phyloP scores from a whole-genome alignment of 2,797 vertebrate genomes.

The Leptoclinus maculatus region DNA sequence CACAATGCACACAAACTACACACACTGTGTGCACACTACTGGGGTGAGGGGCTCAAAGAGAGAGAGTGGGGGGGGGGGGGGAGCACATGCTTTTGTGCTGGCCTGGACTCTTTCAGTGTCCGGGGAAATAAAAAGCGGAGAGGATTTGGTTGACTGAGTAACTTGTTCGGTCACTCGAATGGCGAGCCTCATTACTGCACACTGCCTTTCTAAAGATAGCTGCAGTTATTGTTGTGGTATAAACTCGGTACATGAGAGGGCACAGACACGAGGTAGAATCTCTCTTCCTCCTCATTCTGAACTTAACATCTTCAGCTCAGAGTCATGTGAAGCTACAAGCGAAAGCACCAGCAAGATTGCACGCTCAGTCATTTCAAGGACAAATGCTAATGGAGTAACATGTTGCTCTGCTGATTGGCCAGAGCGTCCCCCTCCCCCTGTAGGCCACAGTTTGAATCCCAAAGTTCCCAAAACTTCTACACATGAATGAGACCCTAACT shows the following conservation, averaged over 20 bases:
- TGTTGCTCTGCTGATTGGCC: slow-evolving; percentile 15
- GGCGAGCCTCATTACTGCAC: slow-evolving; percentile 57
- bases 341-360: slow-evolving; percentile 17
- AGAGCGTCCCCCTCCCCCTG: neutral
- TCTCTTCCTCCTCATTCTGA: neutral
- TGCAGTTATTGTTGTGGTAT: slow-evolving; percentile 43
- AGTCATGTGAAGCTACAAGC: slow-evolving; percentile 18
- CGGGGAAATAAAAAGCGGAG: slow-evolving; percentile 50
- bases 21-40: slow-evolving; percentile 47
- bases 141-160: slow-evolving; percentile 76
- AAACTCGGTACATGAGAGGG: slow-evolving; percentile 43
- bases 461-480: slow-evolving; percentile 57
- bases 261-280: neutral
- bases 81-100: slow-evolving; percentile 70
- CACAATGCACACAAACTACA: slow-evolving; percentile 54
- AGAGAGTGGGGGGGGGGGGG: slow-evolving; percentile 50
- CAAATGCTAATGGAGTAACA: slow-evolving; percentile 12
- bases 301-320: neutral
- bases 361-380: slow-evolving; percentile 23
- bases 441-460: slow-evolving; percentile 30
- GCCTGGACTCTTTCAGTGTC: slow-evolving; percentile 58
- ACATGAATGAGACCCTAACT: slow-evolving; percentile 65
- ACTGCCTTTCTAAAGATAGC: slow-evolving; percentile 51
- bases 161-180: slow-evolving; percentile 59
- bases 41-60: slow-evolving; percentile 67